These are phyloP conservation scores for Hyposmocoma kahamanoa DNA, from an alignment of 1,140 invertebrate genomes.

Conservation along the genomic window DNA sequence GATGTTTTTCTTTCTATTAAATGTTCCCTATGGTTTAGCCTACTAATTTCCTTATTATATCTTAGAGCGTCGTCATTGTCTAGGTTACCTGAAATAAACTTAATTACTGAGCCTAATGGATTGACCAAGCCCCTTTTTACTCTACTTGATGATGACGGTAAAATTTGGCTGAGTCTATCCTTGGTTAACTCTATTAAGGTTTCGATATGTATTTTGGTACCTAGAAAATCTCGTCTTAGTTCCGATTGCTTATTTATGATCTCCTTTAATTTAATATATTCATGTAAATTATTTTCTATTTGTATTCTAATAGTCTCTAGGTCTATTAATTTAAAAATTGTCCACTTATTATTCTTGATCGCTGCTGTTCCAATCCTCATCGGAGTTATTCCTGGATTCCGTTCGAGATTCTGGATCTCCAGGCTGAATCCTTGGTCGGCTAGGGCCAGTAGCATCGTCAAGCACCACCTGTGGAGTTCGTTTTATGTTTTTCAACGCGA, in stretches of 20 bases:
- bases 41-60: constrained; percentile 17
- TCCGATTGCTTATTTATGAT: too few relatives aligned
- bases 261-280: too few relatives aligned
- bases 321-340: too few relatives aligned
- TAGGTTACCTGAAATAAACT: constrained; percentile 23
- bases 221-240: too few relatives aligned
- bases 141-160: constrained; percentile 8
- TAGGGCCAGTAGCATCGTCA: background rate
- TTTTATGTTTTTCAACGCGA: background rate
- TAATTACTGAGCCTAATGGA: constrained; percentile 23
- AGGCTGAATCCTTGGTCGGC: background rate
- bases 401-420: background rate
- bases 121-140: constrained; percentile 17
- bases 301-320: too few relatives aligned
- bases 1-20: constrained; percentile 9
- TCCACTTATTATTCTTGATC: constrained; percentile 22
- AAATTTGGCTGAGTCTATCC: constrained; percentile 18
- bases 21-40: constrained; percentile 1
- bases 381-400: background rate
- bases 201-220: too few relatives aligned
- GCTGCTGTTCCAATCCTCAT: constrained; percentile 9
- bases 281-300: too few relatives aligned
- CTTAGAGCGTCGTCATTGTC: constrained; percentile 22
- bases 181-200: too few relatives aligned
- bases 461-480: background rate